Evolutionary conservation across 2,113 vertebrate genomes (phyloP).

Genomic region (Verasper variegatus): DNA sequence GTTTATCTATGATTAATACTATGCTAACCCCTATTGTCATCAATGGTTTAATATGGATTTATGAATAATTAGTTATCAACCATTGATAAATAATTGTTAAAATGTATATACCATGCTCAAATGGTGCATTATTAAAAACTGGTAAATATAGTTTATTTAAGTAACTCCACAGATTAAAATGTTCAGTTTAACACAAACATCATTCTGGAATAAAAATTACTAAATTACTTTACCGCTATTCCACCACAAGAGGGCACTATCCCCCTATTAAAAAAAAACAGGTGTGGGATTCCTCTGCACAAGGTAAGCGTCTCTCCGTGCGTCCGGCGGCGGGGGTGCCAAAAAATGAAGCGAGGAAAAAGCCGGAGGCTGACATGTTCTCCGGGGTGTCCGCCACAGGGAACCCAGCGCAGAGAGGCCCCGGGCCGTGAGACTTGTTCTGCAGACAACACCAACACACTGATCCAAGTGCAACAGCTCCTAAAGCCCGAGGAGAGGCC

Average conservation of each 20-base stretch:
- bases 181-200: too few relatives aligned
- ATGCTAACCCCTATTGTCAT: too few relatives aligned
- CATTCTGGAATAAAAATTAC: too few relatives aligned
- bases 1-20: too few relatives aligned
- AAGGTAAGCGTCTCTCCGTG: conserved; percentile 50
- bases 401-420: conserved; percentile 58
- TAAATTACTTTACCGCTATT: background rate
- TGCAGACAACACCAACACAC: conserved; percentile 54
- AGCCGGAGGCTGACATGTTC: conserved; percentile 66
- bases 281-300: conserved; percentile 4
- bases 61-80: too few relatives aligned
- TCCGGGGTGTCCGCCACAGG: conserved; percentile 71
- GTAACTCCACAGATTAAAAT: too few relatives aligned
- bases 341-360: conserved; percentile 67
- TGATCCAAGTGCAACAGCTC: conserved; percentile 48
- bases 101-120: too few relatives aligned
- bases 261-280: conserved; percentile 9
- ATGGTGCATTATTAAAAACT: too few relatives aligned
- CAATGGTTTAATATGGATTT: too few relatives aligned
- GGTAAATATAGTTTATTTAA: too few relatives aligned
- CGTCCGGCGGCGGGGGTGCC: conserved; percentile 43
- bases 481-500: conserved; percentile 65
- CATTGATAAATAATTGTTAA: too few relatives aligned
- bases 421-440: conserved; percentile 42
- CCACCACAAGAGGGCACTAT: conserved; percentile 61